Conservation (phyloP, 2,113 vertebrate species). For the Petrocephalus microphthalmus region DNA sequence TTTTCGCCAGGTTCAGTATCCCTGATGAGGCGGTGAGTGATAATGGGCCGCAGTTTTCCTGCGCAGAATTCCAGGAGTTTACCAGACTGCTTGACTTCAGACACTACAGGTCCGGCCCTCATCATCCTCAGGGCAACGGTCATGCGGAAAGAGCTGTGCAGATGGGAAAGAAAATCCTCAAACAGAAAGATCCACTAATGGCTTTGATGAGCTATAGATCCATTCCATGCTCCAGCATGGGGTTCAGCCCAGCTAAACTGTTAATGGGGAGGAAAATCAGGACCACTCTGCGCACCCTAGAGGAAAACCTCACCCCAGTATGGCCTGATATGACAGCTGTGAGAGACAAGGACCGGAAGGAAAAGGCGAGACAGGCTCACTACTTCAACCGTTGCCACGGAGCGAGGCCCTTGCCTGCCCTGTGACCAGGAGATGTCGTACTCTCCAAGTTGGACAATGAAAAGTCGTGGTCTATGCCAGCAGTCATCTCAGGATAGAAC, state of each 20-base stretch:
- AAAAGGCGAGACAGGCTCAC: slow-evolving; percentile 17
- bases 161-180: slow-evolving; percentile 6
- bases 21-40: slow-evolving; percentile 45
- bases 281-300: not conserved
- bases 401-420: slow-evolving; percentile 15
- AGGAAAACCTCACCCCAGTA: not conserved
- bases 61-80: slow-evolving; percentile 45
- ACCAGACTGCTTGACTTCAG: slow-evolving; percentile 41
- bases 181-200: slow-evolving; percentile 3
- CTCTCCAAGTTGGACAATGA: slow-evolving; percentile 23
- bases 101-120: slow-evolving; percentile 40
- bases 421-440: slow-evolving; percentile 1
- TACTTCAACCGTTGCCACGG: slow-evolving; percentile 17
- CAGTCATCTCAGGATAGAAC: slow-evolving; percentile 11
- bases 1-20: slow-evolving; percentile 41
- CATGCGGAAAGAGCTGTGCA: slow-evolving; percentile 22
- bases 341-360: too few relatives aligned
- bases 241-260: slow-evolving; percentile 9
- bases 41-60: slow-evolving; percentile 41
- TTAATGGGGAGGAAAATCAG: slow-evolving; percentile 8
- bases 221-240: not conserved
- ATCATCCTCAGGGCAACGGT: slow-evolving; percentile 28
- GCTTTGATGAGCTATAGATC: slow-evolving; percentile 21
- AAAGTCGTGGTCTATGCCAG: slow-evolving; percentile 5
- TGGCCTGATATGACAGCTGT: not conserved